Percentiles rank a stretch among this genome's conserved stretches.
Evolutionary conservation across 2,797 vertebrate genomes (phyloP).

Genomic region (Dicrostonyx torquatus): DNA sequence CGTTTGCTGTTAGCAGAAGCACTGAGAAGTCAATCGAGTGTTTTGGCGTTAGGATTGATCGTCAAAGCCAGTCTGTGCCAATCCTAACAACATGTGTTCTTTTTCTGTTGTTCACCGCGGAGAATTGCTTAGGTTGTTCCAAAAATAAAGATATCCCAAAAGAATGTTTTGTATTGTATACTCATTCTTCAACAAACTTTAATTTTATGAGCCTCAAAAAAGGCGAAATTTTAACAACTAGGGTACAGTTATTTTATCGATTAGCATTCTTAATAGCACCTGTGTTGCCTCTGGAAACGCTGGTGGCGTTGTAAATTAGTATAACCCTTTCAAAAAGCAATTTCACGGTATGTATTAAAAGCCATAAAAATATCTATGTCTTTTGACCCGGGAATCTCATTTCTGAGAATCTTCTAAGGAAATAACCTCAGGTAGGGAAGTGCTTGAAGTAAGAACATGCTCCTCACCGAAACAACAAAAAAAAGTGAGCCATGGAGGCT

Average conservation of each 20-base stretch:
- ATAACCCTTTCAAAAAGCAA: constrained; percentile 76
- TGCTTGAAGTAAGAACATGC: constrained; percentile 7
- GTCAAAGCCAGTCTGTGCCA: constrained; percentile 58
- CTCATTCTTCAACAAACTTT: constrained; percentile 63
- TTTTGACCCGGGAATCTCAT: constrained; percentile 77
- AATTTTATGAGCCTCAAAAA: constrained; percentile 70
- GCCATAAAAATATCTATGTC: constrained; percentile 73
- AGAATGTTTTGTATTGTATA: constrained; percentile 43
- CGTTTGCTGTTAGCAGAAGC: constrained; percentile 36
- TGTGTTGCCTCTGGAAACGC: constrained; percentile 62
- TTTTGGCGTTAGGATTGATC: constrained; percentile 49
- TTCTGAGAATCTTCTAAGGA: constrained; percentile 76
- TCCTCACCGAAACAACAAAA: constrained; percentile 29
- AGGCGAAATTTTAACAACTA: constrained; percentile 55
- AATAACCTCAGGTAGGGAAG: constrained; percentile 67
- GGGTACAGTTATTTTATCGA: constrained; percentile 69
- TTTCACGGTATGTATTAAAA: constrained; percentile 76
- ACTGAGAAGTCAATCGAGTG: constrained; percentile 18
- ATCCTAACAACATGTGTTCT: constrained; percentile 51
- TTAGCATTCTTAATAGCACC: constrained; percentile 68
- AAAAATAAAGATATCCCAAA: constrained; percentile 69
- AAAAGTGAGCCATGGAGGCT: not conserved
- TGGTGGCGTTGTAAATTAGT: constrained; percentile 69
- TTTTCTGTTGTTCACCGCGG: constrained; percentile 59
- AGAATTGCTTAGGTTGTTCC: constrained; percentile 54